These are phyloP conservation scores for western clawed frog (Xenopus tropicalis) DNA, from an alignment of 2,113 vertebrate genomes.

Conservation along the genomic window UCB_Xtro_10.0 CM004443.2:181948501-181949000, in stretches of 20 bases:
- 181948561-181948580: constrained; percentile 86
- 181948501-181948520: constrained; percentile 71
- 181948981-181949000: too few relatives aligned
- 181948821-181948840: too few relatives aligned
- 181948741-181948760: background rate
- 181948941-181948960: too few relatives aligned
- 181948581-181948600: constrained; percentile 85
- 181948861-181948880: too few relatives aligned
- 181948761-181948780: too few relatives aligned
- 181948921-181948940: too few relatives aligned
- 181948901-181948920: too few relatives aligned
- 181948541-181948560: constrained; percentile 85
- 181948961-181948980: too few relatives aligned
- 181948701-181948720: background rate
- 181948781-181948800: too few relatives aligned
- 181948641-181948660: constrained; percentile 85
- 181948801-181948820: too few relatives aligned
- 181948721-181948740: background rate
- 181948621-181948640: constrained; percentile 92
- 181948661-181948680: constrained; percentile 89
- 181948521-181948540: constrained; percentile 80
- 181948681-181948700: constrained; percentile 93
- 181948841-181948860: too few relatives aligned
- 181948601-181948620: constrained; percentile 88
- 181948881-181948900: too few relatives aligned